Evolutionary conservation across 2,113 vertebrate genomes (phyloP).

Genomic region (Diphyllodes magnificus): DNA sequence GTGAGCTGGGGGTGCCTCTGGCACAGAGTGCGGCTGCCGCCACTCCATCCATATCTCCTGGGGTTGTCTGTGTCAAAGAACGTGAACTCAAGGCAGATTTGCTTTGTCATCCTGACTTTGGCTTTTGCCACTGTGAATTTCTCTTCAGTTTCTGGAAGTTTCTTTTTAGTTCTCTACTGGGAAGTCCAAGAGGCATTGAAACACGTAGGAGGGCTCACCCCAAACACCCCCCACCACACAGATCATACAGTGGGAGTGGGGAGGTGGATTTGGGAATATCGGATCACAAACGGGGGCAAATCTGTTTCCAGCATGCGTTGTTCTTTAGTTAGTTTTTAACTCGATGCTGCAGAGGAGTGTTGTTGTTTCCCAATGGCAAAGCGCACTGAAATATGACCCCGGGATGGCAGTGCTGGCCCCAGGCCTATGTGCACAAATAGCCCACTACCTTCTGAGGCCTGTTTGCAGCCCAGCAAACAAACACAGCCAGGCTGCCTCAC

Average conservation of each 20-base stretch:
- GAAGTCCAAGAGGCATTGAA: neutral
- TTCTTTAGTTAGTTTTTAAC: conserved; percentile 43
- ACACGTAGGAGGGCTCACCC: neutral
- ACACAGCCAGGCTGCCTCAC: neutral
- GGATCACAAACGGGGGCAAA: neutral
- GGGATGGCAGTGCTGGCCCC: conserved; percentile 46
- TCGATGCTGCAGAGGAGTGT: neutral
- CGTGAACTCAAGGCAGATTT: conserved; percentile 43
- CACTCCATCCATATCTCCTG: neutral
- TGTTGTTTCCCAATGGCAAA: conserved; percentile 45
- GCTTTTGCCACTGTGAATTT: conserved; percentile 53
- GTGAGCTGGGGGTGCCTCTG: neutral
- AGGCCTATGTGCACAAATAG: conserved; percentile 62
- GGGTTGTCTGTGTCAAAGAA: neutral
- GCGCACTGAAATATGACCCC: conserved; percentile 61
- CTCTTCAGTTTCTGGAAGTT: conserved; percentile 45
- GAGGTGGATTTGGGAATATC: neutral
- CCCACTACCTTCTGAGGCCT: conserved; percentile 50
- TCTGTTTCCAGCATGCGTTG: neutral
- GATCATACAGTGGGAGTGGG: rapidly evolving
- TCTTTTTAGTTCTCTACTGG: neutral
- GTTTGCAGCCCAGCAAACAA: conserved; percentile 55
- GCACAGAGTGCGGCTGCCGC: rapidly evolving
- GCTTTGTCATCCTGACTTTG: conserved; percentile 69
- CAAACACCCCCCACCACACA: rapidly evolving